Evolutionary conservation across 2,888 invertebrate genomes (phyloP), one percentile per base, ranked within the genome.

Genomic region (Strigamia maritima): DNA sequence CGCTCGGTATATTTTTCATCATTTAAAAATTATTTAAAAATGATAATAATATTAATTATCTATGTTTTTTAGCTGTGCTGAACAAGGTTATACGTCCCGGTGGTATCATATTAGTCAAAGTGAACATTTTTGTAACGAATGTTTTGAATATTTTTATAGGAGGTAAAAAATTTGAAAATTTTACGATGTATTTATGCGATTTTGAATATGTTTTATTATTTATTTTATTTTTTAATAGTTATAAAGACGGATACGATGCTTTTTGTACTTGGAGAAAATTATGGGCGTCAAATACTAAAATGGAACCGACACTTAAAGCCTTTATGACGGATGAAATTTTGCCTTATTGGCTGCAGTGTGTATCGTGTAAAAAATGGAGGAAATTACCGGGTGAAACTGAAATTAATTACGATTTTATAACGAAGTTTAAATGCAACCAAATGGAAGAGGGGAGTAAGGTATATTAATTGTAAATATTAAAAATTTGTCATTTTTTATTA

Each of bases 91-190:
- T 81, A 86, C 86, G 0, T 85, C 83, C 1, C 82, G 86, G 16
- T 87, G 87, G 87, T 85, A 86, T 81, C 87, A 87, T 80, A 80
- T 87, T 19, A 85, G 86, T 3, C 81, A 82, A 8, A 86, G 85
- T 14, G 87, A 87, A 83, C 87, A 87, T 81, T 87, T 84, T 83
- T 87, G 87, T 82, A 86, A 86, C 81, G 85, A 85, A 77, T 87
- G 87, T 81, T 86, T 86, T 82, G 87, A 87, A 49, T 82, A 84
- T 81, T 86, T 83, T 83, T 87, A 86, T 81, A 83, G 86, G 82
- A 84, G 84, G 80, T 82, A 78, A 76, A n/a, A 75, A 22, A 8
- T 31, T 38, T n/a, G n/a, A n/a, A n/a, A n/a, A n/a, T n/a, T n/a
- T n/a, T n/a, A n/a, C n/a, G n/a, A n/a, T n/a, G n/a, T n/a, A n/a